Evolutionary conservation across 2,888 invertebrate species (phyloP).

Genomic region (Protonemura montana): DNA sequence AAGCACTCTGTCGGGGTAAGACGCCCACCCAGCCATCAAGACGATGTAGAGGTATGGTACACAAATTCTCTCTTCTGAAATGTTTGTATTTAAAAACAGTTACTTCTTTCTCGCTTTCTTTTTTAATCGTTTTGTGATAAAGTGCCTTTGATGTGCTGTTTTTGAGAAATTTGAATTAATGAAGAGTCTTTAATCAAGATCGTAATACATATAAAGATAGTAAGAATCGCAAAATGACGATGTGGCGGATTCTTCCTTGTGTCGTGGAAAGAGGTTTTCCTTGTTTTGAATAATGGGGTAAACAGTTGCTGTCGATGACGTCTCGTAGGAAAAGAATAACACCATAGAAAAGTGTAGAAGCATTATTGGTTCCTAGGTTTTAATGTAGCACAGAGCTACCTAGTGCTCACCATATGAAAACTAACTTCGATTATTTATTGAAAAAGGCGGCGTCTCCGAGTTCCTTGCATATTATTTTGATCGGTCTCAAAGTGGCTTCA

Average conservation of each 20-base stretch:
- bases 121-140: neutral
- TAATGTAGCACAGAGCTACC: neutral
- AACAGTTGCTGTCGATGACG: constrained; percentile 19
- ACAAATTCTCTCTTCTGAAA: neutral
- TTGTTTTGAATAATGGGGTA: neutral
- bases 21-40: neutral
- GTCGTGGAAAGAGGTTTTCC: neutral
- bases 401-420: neutral
- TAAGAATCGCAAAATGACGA: neutral
- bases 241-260: neutral
- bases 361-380: neutral
- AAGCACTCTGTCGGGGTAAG: neutral
- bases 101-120: neutral
- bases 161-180: neutral
- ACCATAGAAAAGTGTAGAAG: neutral
- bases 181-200: neutral
- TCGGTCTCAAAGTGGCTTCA: constrained; percentile 18
- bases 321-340: neutral
- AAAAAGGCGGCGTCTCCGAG: neutral
- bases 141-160: neutral
- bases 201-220: neutral
- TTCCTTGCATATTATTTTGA: constrained; percentile 9
- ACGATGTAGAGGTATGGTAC: neutral
- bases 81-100: neutral
- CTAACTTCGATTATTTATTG: neutral